Evolutionary conservation across 2,797 vertebrate species (phyloP).

Genomic region (Phrynocephalus forsythii): DNA sequence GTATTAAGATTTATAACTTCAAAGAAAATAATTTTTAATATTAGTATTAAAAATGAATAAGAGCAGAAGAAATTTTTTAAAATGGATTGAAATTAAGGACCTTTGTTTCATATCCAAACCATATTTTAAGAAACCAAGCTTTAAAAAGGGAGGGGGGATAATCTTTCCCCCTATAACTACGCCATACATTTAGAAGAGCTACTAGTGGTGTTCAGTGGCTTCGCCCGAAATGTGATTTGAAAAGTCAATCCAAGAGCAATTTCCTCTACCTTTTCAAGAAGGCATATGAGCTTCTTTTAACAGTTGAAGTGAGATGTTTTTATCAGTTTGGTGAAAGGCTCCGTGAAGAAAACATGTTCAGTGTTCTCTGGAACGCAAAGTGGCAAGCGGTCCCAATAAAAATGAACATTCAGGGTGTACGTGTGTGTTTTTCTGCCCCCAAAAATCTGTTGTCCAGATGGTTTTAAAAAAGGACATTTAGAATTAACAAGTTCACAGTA

Average conservation of each 20-base stretch:
- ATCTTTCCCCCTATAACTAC: background rate
- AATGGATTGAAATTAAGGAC: background rate
- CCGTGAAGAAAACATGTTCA: constrained; percentile 4
- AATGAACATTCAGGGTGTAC: background rate
- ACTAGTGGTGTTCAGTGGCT: background rate
- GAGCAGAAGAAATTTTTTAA: background rate
- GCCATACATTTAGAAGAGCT: background rate
- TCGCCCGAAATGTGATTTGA: constrained; percentile 8
- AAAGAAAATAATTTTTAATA: background rate
- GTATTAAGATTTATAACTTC: background rate
- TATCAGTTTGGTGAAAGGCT: constrained; percentile 31
- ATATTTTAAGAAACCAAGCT: background rate
- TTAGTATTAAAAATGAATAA: background rate
- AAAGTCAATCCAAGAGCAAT: constrained; percentile 1
- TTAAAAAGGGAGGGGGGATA: no score
- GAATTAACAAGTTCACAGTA: constrained; percentile 32
- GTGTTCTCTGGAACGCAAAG: constrained; percentile 25
- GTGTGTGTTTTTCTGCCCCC: constrained; percentile 15
- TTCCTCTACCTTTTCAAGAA: constrained; percentile 10
- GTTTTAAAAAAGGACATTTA: constrained; percentile 33
- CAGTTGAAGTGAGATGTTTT: constrained; percentile 5
- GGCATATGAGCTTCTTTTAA: background rate
- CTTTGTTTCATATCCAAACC: no score
- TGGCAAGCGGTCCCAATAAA: background rate
- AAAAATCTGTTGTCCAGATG: constrained; percentile 47